phyloP scores from a whole-genome alignment of 2,797 vertebrate species.

The Falco novaeseelandiae region DNA sequence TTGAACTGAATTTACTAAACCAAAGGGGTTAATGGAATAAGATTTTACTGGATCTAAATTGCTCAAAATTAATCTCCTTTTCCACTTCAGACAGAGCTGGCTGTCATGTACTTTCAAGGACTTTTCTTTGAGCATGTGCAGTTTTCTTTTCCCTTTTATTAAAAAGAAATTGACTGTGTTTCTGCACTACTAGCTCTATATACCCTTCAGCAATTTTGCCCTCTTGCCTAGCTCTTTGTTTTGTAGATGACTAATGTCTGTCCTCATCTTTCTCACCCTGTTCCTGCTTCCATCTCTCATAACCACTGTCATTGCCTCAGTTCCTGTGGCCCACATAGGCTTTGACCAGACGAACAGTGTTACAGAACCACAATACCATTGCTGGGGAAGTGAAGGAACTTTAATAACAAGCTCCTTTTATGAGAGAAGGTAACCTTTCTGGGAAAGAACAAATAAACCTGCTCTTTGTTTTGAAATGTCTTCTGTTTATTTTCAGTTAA shows the following conservation, averaged over 20 bases:
- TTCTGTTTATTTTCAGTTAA: constrained; percentile 29
- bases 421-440: constrained; percentile 30
- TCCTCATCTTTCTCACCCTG: constrained; percentile 64
- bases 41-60: background rate
- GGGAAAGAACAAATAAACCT: constrained; percentile 44
- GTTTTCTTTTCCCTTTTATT: constrained; percentile 44
- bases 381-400: background rate
- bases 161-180: constrained; percentile 36
- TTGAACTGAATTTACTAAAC: background rate
- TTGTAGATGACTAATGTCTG: constrained; percentile 61
- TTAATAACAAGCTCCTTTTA: constrained; percentile 29
- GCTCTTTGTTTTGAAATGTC: constrained; percentile 30
- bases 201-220: constrained; percentile 59
- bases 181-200: constrained; percentile 63
- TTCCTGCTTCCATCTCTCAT: constrained; percentile 46
- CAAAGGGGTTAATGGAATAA: background rate
- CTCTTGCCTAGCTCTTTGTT: constrained; percentile 43
- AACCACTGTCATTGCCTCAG: constrained; percentile 3
- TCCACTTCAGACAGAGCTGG: background rate
- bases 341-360: constrained; percentile 10
- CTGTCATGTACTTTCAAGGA: constrained; percentile 57
- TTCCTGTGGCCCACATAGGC: constrained; percentile 26
- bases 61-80: constrained; percentile 6
- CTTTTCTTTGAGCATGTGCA: constrained; percentile 16
- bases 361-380: background rate